Percentiles rank a stretch among this genome's conserved stretches.
These are phyloP conservation scores for Pinctada fucata DNA, from an alignment of 2,888 invertebrate species.

Conservation along the genomic window DNA sequence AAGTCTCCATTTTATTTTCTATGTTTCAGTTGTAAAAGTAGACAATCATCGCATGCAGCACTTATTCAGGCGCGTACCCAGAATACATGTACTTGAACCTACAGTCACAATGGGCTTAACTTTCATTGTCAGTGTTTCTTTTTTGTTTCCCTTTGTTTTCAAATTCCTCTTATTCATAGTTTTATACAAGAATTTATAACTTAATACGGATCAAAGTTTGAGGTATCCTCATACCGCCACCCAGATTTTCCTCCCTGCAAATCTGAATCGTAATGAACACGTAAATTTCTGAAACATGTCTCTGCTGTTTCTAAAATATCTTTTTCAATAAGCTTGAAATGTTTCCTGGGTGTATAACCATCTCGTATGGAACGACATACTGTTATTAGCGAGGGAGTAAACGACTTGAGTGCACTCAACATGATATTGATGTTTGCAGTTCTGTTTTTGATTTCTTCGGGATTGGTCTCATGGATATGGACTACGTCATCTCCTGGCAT, in stretches of 20 bases:
- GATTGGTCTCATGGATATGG: conserved; percentile 50
- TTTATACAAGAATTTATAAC: too few relatives aligned
- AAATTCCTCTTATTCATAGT: too few relatives aligned
- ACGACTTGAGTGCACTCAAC: conserved; percentile 32
- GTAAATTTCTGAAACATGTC: conserved; percentile 37
- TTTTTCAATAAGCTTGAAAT: conserved; percentile 57
- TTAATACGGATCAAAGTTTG: background rate
- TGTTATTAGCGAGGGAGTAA: conserved; percentile 57
- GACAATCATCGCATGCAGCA: too few relatives aligned
- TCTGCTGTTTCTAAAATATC: conserved; percentile 50
- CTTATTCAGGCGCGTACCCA: too few relatives aligned
- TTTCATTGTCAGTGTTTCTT: too few relatives aligned
- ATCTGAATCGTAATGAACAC: conserved; percentile 57
- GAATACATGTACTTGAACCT: too few relatives aligned
- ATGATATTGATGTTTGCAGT: conserved; percentile 43
- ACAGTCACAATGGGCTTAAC: too few relatives aligned
- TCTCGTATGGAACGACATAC: conserved; percentile 66
- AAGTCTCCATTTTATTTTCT: too few relatives aligned
- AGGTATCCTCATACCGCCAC: conserved; percentile 46
- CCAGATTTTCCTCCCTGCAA: conserved; percentile 65
- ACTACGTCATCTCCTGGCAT: conserved; percentile 52
- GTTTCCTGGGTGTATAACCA: conserved; percentile 67
- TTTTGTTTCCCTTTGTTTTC: too few relatives aligned
- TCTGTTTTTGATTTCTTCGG: conserved; percentile 45
- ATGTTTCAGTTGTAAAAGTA: too few relatives aligned